A percentile compares a stretch with the other conserved stretches of the same genome.
phyloP scores from a whole-genome alignment of 2,797 vertebrate species.

The Gallirallus australis region DNA sequence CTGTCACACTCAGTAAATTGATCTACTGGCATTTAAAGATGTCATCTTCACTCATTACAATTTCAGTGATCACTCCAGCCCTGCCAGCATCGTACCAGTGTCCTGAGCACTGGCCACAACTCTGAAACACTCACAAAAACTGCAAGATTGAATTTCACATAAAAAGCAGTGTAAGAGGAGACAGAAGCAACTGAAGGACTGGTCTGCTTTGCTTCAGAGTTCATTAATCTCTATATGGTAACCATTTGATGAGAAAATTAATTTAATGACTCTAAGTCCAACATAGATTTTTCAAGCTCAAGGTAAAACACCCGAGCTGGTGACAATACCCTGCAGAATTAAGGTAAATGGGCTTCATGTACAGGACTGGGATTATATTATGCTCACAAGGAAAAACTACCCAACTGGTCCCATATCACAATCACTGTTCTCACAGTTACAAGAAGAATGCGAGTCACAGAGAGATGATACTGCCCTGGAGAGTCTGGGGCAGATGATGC shows the following conservation, averaged over 20 bases:
- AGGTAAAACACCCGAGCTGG: background rate
- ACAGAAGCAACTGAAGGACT: background rate
- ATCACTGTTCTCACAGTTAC: background rate
- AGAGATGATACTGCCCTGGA: background rate
- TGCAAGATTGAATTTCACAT: background rate
- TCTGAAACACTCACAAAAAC: slow-evolving; percentile 1
- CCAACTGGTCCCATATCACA: background rate
- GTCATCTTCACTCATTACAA: slow-evolving; percentile 15
- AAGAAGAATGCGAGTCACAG: background rate
- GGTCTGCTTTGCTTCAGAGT: background rate
- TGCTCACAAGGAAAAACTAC: background rate
- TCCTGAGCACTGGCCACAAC: background rate
- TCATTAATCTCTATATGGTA: background rate
- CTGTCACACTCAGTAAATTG: slow-evolving; percentile 7
- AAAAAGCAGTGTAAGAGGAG: background rate
- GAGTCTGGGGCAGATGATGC: background rate
- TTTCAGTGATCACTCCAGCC: background rate
- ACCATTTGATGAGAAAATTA: background rate
- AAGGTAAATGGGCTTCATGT: background rate
- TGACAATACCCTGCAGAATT: background rate
- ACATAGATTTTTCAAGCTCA: background rate
- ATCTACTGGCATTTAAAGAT: slow-evolving; percentile 39
- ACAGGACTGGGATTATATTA: background rate
- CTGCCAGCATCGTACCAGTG: background rate
- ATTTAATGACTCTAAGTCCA: background rate